These are phyloP conservation scores for Ictalurus furcatus DNA, from an alignment of 2,113 vertebrate genomes.

Conservation along the genomic window DNA sequence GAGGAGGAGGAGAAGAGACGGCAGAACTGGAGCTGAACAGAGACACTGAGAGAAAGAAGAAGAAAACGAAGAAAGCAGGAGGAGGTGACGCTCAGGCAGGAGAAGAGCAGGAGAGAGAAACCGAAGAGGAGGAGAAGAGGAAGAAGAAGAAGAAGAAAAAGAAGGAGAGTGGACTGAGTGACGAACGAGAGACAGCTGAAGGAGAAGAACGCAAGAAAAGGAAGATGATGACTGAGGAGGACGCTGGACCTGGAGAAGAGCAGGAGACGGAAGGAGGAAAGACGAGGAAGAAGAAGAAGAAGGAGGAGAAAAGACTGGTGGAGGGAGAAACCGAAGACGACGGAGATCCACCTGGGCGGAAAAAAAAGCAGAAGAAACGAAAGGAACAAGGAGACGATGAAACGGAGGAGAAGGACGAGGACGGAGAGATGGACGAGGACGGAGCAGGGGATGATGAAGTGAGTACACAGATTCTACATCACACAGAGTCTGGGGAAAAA, in stretches of 20 bases:
- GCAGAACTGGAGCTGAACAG: background rate
- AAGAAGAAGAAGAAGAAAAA: background rate
- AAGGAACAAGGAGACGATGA: background rate
- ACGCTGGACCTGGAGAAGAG: background rate
- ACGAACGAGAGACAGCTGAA: too few species aligned
- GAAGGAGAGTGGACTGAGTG: background rate
- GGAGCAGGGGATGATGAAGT: background rate
- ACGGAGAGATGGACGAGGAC: background rate
- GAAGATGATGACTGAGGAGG: background rate
- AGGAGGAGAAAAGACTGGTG: background rate
- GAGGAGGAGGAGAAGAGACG: slow-evolving; percentile 42
- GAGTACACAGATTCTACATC: background rate
- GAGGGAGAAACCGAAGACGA: background rate
- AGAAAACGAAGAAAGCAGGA: background rate
- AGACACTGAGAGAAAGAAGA: background rate
- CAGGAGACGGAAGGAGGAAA: background rate
- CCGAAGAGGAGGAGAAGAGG: background rate
- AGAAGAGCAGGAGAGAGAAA: slow-evolving; percentile 23
- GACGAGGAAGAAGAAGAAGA: background rate
- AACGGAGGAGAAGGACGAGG: background rate
- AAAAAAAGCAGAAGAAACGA: slow-evolving; percentile 14
- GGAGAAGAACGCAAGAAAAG: background rate
- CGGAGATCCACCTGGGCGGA: background rate
- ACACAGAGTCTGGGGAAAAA: too few species aligned
- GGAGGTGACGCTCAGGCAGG: background rate